Evolutionary conservation across 1,140 invertebrate species (phyloP), one percentile per base, ranked within the genome.

Genomic region (Pantala flavescens): DNA sequence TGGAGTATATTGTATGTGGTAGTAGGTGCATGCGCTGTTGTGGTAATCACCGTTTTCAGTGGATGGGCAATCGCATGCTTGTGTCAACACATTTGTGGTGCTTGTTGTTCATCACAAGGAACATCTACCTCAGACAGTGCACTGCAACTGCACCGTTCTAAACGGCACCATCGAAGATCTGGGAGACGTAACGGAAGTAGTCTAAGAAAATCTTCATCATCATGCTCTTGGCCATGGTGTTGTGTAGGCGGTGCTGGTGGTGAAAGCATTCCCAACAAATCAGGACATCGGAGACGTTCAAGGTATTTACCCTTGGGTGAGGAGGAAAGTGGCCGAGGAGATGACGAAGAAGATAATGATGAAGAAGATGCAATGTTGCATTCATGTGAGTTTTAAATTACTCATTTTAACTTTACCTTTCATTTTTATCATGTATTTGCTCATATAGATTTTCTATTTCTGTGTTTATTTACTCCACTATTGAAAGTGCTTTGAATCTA

Each of bases 1-100:
- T 96, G 93, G 93, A 95, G 92, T 78, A 90, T 95, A 76, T 83
- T 96, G 16, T 95, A 96, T 80, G 93, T 95, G 3, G 89, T 93
- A 76, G 90, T 96, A 74, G 88, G 90, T 70, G 81, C 90, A 23
- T 85, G 93, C 74, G 85, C 88, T 28, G 77, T 88, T 5, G 49
- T 63, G 3, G 49, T 63, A 21, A 5, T 63, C n/a, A 63, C 49
- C 5, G 49, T 63, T 21, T 63, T 63, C n/a, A 21, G 49, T 63
- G 49, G 49, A 16, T 63, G 49, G 49, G 49, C 49, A 3, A 63
- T 63, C 12, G 49, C 49, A 21, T 63, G 49, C 12, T 12, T 63
- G 16, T 63, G 49, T 21, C 49, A 63, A 21, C 49, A 63, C 12
- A 5, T 63, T 21, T 63, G 49, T 21, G 14, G 16, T 63, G 49